These are phyloP conservation scores for Drosophila santomea DNA, from an alignment of 1,140 invertebrate genomes.

Conservation along the genomic window DNA sequence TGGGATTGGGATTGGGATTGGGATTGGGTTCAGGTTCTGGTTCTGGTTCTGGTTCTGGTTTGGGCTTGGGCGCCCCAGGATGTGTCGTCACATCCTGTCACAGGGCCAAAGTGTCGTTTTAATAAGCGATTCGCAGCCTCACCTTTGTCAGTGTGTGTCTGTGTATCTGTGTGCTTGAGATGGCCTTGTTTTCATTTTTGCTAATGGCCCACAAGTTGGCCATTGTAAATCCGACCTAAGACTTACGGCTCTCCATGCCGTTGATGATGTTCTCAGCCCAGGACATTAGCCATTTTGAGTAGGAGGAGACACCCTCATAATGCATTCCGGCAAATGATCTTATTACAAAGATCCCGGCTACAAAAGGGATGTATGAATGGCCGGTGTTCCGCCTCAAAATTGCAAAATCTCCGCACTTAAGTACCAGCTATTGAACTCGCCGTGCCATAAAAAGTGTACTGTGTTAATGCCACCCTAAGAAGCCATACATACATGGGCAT, in stretches of 20 bases:
- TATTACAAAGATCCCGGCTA: conserved; percentile 24
- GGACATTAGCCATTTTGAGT: conserved; percentile 53
- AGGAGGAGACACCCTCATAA: neutral
- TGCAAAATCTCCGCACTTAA: neutral
- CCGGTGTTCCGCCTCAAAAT: conserved; percentile 1
- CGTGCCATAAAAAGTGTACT: neutral
- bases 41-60: conserved; percentile 8
- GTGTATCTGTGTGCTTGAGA: conserved; percentile 16
- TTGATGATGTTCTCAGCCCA: conserved; percentile 46
- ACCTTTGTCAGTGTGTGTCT: conserved; percentile 14
- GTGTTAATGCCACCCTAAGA: conserved; percentile 55
- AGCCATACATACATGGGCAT: conserved; percentile 37
- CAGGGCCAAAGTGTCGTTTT: conserved; percentile 70
- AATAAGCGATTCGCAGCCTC: conserved; percentile 71
- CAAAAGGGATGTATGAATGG: neutral
- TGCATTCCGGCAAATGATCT: conserved; percentile 38
- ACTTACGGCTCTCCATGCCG: conserved; percentile 55
- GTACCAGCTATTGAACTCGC: neutral
- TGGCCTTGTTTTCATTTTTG: conserved; percentile 70
- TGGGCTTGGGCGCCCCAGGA: conserved; percentile 57
- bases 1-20: conserved; percentile 13
- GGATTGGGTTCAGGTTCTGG: conserved; percentile 25
- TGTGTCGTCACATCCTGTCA: conserved; percentile 71
- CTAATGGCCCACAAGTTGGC: conserved; percentile 77
- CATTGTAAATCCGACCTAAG: conserved; percentile 73